Evolutionary conservation across 2,113 vertebrate species (phyloP), one percentile per base, ranked within the genome.

Genomic region (Colinus virginianus): DNA sequence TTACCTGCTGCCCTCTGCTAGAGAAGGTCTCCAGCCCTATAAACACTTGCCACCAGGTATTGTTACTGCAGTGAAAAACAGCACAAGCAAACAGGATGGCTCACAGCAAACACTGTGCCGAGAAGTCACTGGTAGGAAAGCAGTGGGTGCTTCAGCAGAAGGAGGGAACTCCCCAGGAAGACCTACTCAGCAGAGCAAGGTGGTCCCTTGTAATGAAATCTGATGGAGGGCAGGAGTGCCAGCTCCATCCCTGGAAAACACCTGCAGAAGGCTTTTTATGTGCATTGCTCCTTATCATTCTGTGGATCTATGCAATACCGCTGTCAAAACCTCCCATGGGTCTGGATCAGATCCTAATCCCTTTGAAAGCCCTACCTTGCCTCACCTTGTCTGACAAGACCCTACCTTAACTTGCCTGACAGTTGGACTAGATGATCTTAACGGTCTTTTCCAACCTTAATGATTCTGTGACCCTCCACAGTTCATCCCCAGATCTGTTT

Each of bases 21-120:
- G 75, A n/a, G 38, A 55, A 82, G 89, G 91, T 77, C 87, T 82
- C 90, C 89, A 93, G 87, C 81, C 89, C 87, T 26, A 70, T 51
- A 89, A 94, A 96, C 71, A 19, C 71, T 93, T n/a, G 51, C 66
- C 70, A 56, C 62, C 25, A 70, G 42, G 14, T 72, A 51, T 63
- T 72, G 75, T 68, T 79, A 10, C 64, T 40, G 64, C 87, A 75
- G 25, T 62, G 68, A 90, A 74, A 85, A 89, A 87, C 2, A 26
- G 49, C 48, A 13, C 2, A 12, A 92, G 51, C 12, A 78, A 80
- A 62, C 49, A 56, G 36, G 87, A 56, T 46, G 8, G 56, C 89
- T 94, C 55, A 2, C 9, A 67, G 91, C 2, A 79, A 93, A 76
- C 49, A 34, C 84, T 19, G 34, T 0, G 40, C 11, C 4, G 67